Conservation (phyloP, 1,140 invertebrate species). For the Aplysia californica region DNA sequence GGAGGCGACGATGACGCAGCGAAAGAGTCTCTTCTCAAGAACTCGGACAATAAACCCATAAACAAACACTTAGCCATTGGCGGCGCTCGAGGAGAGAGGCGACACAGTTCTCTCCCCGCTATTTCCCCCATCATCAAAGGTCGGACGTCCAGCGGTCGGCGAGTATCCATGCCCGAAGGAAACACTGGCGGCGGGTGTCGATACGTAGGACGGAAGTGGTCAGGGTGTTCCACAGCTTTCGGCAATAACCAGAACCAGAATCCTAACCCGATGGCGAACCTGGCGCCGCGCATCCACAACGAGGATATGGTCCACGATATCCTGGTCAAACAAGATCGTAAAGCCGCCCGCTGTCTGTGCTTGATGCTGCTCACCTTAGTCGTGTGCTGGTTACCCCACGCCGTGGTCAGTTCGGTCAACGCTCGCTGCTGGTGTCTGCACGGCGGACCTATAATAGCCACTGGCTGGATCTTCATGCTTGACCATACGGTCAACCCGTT, state of each 20-base stretch:
- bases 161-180: conserved; percentile 26
- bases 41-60: conserved; percentile 8
- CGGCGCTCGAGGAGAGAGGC: conserved; percentile 7
- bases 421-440: conserved; percentile 10
- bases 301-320: conserved; percentile 26
- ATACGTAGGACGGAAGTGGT: conserved; percentile 28
- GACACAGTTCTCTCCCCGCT: conserved; percentile 18
- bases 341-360: neutral
- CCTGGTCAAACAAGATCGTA: conserved; percentile 23
- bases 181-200: conserved; percentile 16
- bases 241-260: conserved; percentile 3
- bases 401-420: conserved; percentile 4
- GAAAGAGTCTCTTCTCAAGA: conserved; percentile 10
- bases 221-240: conserved; percentile 1
- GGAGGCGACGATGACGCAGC: neutral
- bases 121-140: conserved; percentile 25
- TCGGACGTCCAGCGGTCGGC: conserved; percentile 16
- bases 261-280: conserved; percentile 15
- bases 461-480: conserved; percentile 10
- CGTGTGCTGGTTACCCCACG: conserved; percentile 20
- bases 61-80: conserved; percentile 24
- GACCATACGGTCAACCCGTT: conserved; percentile 16
- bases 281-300: conserved; percentile 4
- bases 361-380: conserved; percentile 1
- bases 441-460: neutral